Percentiles rank a stretch among this genome's conserved stretches.
These are phyloP conservation scores for Meta bourneti DNA, from an alignment of 2,888 invertebrate genomes.

Conservation along the genomic window DNA sequence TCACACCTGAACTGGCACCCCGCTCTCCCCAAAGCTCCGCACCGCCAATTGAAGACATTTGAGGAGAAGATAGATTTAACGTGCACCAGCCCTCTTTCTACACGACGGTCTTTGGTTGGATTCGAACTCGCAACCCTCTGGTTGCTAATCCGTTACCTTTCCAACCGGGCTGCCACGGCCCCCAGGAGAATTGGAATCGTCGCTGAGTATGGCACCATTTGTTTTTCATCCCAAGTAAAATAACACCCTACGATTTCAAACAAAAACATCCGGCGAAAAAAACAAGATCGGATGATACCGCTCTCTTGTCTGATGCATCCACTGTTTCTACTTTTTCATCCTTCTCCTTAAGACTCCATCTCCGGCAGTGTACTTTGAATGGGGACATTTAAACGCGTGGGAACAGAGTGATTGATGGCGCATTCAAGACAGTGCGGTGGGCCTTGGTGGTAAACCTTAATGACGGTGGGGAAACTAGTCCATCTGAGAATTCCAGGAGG, in stretches of 20 bases:
- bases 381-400: constrained; percentile 59
- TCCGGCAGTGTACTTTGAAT: constrained; percentile 33
- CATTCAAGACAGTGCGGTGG: constrained; percentile 57
- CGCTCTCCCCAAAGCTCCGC: too few species aligned
- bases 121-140: too few species aligned
- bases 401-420: constrained; percentile 56
- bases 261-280: background rate
- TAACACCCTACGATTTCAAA: background rate
- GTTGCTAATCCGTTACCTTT: too few species aligned
- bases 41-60: too few species aligned
- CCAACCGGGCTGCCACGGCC: too few species aligned
- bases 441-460: constrained; percentile 55
- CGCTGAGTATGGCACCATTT: too few species aligned
- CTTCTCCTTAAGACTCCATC: background rate
- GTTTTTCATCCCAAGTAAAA: too few species aligned
- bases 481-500: constrained; percentile 45
- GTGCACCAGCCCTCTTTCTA: too few species aligned
- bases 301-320: background rate
- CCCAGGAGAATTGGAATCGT: too few species aligned
- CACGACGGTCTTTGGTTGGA: too few species aligned
- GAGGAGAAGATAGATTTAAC: too few species aligned
- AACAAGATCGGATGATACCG: background rate
- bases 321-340: constrained; percentile 19
- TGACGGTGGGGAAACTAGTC: constrained; percentile 42
- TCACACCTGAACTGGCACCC: too few species aligned